These are phyloP conservation scores for Stictocephala bisonia DNA, from an alignment of 2,888 invertebrate species.

Conservation along the genomic window DNA sequence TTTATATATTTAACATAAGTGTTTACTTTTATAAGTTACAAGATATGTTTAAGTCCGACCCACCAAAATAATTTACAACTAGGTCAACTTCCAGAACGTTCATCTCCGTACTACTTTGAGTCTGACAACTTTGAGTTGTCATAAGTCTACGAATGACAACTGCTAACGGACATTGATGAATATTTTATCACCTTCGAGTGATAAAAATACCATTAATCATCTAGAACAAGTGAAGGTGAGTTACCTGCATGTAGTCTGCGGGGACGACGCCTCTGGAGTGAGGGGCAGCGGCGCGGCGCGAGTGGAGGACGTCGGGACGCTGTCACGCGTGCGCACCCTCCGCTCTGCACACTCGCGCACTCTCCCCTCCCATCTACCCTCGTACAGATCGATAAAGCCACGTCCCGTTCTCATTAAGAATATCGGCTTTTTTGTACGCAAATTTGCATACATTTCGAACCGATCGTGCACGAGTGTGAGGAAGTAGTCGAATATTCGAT, in stretches of 20 bases:
- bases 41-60: no score
- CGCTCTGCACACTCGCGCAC: slow-evolving; percentile 10
- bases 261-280: slow-evolving; percentile 14
- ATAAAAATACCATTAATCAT: neutral
- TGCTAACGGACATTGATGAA: no score
- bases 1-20: no score
- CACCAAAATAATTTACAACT: no score
- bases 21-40: no score
- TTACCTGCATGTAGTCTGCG: slow-evolving; percentile 34
- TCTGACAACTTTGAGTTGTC: no score
- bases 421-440: slow-evolving; percentile 4
- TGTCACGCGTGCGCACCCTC: slow-evolving; percentile 24
- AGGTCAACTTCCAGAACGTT: no score
- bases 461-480: neutral
- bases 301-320: slow-evolving; percentile 24
- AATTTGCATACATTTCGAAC: slow-evolving; percentile 34
- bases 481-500: neutral
- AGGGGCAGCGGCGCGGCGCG: neutral
- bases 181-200: no score
- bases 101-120: no score
- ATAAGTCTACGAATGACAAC: no score
- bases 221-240: slow-evolving; percentile 4
- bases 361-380: neutral
- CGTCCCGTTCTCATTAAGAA: slow-evolving; percentile 32
- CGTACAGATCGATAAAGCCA: slow-evolving; percentile 16